Conservation (phyloP, 2,888 invertebrate genomes). For the Chalcosyrphus nemorum region DNA sequence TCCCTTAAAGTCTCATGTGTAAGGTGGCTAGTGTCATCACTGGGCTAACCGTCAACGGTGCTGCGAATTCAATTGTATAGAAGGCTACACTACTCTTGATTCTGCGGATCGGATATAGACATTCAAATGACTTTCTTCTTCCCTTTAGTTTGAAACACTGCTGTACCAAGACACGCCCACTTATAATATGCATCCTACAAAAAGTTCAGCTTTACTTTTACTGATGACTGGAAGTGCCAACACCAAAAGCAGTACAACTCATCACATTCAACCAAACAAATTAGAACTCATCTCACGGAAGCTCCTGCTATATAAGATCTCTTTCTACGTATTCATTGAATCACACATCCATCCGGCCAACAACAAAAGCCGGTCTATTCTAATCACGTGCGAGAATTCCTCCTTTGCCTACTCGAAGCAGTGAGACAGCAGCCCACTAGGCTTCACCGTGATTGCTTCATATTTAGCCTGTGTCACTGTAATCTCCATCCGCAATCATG, state of each 20-base stretch:
- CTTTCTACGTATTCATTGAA: slow-evolving; percentile 12
- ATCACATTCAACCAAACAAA: background rate
- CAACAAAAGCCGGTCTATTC: slow-evolving; percentile 29
- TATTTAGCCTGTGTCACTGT: background rate
- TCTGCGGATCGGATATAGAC: too few relatives aligned
- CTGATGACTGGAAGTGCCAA: background rate
- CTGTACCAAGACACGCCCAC: too few relatives aligned
- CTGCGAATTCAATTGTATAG: too few relatives aligned
- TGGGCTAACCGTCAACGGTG: too few relatives aligned
- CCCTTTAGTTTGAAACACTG: too few relatives aligned
- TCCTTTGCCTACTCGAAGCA: background rate
- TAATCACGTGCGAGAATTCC: slow-evolving; percentile 28
- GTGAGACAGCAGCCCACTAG: background rate
- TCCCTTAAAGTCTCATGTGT: too few relatives aligned
- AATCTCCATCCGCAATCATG: slow-evolving; percentile 17
- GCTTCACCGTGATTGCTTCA: background rate
- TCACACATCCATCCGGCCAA: background rate
- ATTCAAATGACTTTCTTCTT: too few relatives aligned
- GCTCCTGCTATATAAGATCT: background rate
- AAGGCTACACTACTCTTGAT: too few relatives aligned
- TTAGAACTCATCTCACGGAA: slow-evolving; percentile 31
- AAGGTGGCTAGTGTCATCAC: too few relatives aligned
- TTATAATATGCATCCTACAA: too few relatives aligned
- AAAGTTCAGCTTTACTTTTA: too few relatives aligned
- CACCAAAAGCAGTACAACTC: background rate